Evolutionary conservation across 1,140 invertebrate genomes (phyloP).

Genomic region (Bombus sylvicola): DNA sequence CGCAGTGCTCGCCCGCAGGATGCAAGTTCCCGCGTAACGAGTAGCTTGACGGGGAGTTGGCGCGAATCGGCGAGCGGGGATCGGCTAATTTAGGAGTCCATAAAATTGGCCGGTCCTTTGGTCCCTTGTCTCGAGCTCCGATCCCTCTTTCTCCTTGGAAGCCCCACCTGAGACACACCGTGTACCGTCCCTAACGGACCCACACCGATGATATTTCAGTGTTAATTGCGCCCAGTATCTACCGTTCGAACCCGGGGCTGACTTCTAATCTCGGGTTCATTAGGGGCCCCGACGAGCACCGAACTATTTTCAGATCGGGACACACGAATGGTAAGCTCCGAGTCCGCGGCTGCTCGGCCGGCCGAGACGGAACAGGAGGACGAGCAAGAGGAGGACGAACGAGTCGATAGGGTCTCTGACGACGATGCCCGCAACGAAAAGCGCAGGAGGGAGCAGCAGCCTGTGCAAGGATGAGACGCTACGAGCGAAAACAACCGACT

Average conservation of each 20-base stretch:
- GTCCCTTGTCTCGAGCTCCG: slow-evolving; percentile 63
- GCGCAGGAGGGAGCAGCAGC: neutral
- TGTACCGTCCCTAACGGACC: slow-evolving; percentile 68
- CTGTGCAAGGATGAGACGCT: slow-evolving; percentile 28
- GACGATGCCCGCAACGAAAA: slow-evolving; percentile 3
- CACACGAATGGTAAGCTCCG: slow-evolving; percentile 51
- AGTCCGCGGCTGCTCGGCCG: too few relatives aligned
- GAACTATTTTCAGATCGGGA: slow-evolving; percentile 74
- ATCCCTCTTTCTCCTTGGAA: slow-evolving; percentile 54
- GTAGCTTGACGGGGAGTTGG: slow-evolving; percentile 28
- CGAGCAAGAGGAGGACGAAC: slow-evolving; percentile 8
- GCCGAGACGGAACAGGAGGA: slow-evolving; percentile 22
- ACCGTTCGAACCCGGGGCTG: slow-evolving; percentile 64
- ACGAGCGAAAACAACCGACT: slow-evolving; percentile 52
- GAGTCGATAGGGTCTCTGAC: slow-evolving; percentile 11
- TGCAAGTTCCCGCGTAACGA: slow-evolving; percentile 27
- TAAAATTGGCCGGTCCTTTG: slow-evolving; percentile 68
- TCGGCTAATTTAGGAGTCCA: slow-evolving; percentile 72
- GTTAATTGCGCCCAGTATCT: slow-evolving; percentile 79
- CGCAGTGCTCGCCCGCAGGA: neutral
- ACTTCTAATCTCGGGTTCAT: slow-evolving; percentile 81
- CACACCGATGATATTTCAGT: slow-evolving; percentile 79
- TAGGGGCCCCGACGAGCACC: slow-evolving; percentile 68
- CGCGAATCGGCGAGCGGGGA: slow-evolving; percentile 50
- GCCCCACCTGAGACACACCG: slow-evolving; percentile 55